Base-by-base conservation (phyloP, 2,797 vertebrate species). In the Pelodytes ibericus region DNA sequence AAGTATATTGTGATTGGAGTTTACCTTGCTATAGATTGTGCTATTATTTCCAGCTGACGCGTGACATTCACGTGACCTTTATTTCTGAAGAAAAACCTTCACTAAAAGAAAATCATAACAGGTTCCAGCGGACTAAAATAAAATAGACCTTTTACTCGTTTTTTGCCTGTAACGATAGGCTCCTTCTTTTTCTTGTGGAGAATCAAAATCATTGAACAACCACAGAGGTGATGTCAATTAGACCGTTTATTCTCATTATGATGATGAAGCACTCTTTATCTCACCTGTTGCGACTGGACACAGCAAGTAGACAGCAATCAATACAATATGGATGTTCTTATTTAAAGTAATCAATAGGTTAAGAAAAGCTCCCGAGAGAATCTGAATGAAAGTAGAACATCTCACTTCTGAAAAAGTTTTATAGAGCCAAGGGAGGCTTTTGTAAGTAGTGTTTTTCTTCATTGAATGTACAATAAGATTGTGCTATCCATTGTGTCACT, bases 301-400 rank as follows among this genome's bases (percentile, higher is more conserved):
- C 56, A 79, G 71, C 31, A 2, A 68, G 63, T 56, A 73, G 76
- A 79, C 76, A 73, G 64, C 76, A 73, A 73, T 79, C 76, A 79
- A 79, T 79, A 73, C 71, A 63, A 63, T 79, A 79, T 73, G 58
- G 76, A 79, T 79, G 76, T 79, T 73, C 71, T 79, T 73, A 79
- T 79, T 79, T 73, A 79, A 79, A 73, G 64, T 69, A 73, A 79
- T 79, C 76, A 63, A 79, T 79, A 79, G 76, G 71, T 79, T 79
- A 79, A 73, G 76, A 79, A 79, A 79, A 73, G 64, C 76, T 79
- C 71, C 71, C 58, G 62, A 69, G 64, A 69, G 76, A 63, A 73
- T 36, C 63, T 24, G 30, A 69, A 73, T 68, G 57, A 79, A 79
- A 79, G 57, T 62, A 73, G 76, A 69, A 79, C 71, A 73, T 73